Percentiles rank a stretch among this genome's conserved stretches.
These are phyloP conservation scores for Cynopterus sphinx DNA, from an alignment of 2,797 vertebrate genomes.

Conservation along the genomic window DNA sequence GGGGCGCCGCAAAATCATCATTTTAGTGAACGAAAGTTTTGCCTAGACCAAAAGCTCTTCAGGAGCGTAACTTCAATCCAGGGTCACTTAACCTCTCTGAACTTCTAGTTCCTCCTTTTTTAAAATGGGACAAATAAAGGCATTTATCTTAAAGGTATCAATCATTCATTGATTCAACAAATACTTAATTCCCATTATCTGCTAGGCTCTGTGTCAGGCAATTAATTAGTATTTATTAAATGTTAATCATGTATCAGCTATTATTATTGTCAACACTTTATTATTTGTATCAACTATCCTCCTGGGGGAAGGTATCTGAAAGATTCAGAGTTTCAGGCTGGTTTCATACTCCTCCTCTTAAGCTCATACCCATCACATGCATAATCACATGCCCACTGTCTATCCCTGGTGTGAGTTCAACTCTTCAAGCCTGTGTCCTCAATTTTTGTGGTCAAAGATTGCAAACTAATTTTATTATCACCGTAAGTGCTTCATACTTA, in stretches of 20 bases:
- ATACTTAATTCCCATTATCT: not conserved
- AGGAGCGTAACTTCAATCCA: not conserved
- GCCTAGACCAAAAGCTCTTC: not conserved
- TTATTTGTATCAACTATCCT: not conserved
- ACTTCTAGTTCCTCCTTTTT: conserved; percentile 3
- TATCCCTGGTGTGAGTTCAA: not conserved
- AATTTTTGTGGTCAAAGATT: not conserved
- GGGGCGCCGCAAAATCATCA: not conserved
- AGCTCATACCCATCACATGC: not conserved
- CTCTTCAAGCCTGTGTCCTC: not conserved
- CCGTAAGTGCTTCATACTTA: not conserved
- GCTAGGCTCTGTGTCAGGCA: not conserved
- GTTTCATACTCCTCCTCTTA: not conserved
- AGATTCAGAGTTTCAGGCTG: not conserved
- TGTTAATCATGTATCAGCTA: not conserved
- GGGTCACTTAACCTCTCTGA: not conserved
- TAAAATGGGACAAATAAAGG: not conserved
- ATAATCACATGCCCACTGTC: no score
- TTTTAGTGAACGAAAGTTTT: not conserved
- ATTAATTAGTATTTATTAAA: conserved; percentile 20
- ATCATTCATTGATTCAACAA: not conserved
- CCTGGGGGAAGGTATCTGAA: not conserved
- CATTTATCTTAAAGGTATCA: not conserved
- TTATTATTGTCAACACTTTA: not conserved
- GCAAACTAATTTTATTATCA: not conserved